Evolutionary conservation across 92 coral and sea anemone genomes (phyloP).

Genomic region (Virgularia gustaviana): DNA sequence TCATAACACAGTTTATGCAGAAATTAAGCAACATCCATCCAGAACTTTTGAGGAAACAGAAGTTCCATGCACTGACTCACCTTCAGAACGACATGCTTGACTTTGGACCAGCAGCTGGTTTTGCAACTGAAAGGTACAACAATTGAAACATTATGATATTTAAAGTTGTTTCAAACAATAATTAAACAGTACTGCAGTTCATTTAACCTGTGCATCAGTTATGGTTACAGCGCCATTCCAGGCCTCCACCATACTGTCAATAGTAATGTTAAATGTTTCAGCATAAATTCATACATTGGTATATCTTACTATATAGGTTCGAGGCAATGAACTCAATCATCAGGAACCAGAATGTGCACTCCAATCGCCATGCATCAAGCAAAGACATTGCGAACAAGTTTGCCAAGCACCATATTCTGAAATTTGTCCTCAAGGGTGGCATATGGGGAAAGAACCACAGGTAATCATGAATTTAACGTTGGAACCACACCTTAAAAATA

Average conservation of each 20-base stretch:
- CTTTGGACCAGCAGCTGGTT: neutral
- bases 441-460: neutral
- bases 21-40: neutral
- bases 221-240: too few relatives aligned
- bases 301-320: neutral
- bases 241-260: too few relatives aligned
- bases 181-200: too few relatives aligned
- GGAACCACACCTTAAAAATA: too few relatives aligned
- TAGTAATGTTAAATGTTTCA: neutral
- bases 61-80: neutral
- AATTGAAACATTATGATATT: neutral
- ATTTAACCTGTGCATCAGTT: too few relatives aligned
- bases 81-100: neutral
- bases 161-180: too few relatives aligned
- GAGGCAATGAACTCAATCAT: neutral
- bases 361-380: neutral
- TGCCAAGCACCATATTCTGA: neutral
- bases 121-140: neutral
- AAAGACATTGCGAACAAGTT: neutral
- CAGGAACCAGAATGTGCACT: neutral
- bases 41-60: neutral
- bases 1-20: neutral
- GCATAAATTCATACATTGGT: neutral
- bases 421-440: neutral
- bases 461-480: too few relatives aligned